Evolutionary conservation across 2,888 invertebrate genomes (phyloP).

Genomic region (Macrophya alboannulata): DNA sequence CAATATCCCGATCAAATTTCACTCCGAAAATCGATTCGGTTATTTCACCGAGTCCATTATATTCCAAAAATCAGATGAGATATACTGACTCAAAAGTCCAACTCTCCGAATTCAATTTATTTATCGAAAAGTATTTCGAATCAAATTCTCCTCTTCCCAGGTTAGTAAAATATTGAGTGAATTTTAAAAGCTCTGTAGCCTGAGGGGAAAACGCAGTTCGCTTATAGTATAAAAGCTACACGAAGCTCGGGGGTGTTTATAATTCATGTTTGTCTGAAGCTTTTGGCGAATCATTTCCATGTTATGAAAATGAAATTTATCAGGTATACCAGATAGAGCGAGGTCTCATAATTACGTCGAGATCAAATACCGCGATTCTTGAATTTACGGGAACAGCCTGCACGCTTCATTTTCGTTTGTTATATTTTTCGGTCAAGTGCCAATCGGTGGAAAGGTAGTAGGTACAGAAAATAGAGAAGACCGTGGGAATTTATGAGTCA

Average conservation of each 20-base stretch:
- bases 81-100: not conserved
- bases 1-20: not conserved
- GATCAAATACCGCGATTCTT: too few species aligned
- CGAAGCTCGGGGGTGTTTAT: not conserved
- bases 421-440: constrained; percentile 26
- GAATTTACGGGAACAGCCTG: not conserved
- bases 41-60: too few species aligned
- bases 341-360: not conserved
- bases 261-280: not conserved
- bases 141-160: not conserved
- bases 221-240: not conserved
- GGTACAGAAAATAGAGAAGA: not conserved
- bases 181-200: not conserved
- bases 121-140: not conserved
- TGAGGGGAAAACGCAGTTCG: not conserved
- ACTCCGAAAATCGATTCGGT: too few species aligned
- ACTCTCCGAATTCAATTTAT: not conserved
- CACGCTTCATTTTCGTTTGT: not conserved
- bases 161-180: not conserved
- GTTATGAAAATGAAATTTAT: not conserved
- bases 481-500: constrained; percentile 32
- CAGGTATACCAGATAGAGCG: not conserved
- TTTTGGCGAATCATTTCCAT: not conserved
- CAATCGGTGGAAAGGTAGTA: not conserved
- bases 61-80: not conserved